A percentile compares a stretch with the other conserved stretches of the same genome.
Evolutionary conservation across 2,113 vertebrate genomes (phyloP).

Genomic region (Coturnix japonica): DNA sequence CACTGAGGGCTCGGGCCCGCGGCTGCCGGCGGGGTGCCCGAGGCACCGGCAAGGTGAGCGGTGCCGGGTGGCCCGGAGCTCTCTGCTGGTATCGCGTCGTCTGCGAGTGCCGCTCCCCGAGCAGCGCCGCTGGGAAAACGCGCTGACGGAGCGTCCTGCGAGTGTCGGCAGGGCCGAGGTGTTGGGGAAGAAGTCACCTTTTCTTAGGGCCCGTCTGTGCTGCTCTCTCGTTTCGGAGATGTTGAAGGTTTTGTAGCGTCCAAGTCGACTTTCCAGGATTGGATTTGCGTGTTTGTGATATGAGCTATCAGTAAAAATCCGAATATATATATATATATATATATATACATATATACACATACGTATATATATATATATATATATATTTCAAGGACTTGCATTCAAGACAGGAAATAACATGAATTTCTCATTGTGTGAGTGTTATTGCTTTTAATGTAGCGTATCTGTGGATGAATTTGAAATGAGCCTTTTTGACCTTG

Average conservation of each 20-base stretch:
- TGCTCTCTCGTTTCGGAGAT: background rate
- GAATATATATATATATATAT: background rate
- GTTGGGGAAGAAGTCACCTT: background rate
- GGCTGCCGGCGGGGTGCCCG: too few relatives aligned
- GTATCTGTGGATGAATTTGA: constrained; percentile 18
- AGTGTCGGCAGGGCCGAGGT: background rate
- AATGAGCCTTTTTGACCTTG: constrained; percentile 50
- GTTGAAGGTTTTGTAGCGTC: background rate
- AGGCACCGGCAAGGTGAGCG: too few relatives aligned
- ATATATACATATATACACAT: background rate
- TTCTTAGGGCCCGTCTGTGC: fast-evolving
- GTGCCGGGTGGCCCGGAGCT: too few relatives aligned
- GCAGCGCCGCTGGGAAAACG: background rate
- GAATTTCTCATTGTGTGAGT: background rate
- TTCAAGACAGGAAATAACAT: background rate
- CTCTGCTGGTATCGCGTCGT: too few relatives aligned
- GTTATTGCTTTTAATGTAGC: background rate
- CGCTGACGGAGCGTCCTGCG: background rate
- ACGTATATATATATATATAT: background rate
- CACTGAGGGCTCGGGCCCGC: background rate
- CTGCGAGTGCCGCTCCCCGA: constrained; percentile 12
- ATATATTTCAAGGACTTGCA: background rate
- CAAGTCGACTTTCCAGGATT: background rate
- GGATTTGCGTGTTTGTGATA: background rate
- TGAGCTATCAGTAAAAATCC: background rate